Base-by-base conservation (phyloP, 2,888 invertebrate genomes). In the Linnaemya vulpina region DNA sequence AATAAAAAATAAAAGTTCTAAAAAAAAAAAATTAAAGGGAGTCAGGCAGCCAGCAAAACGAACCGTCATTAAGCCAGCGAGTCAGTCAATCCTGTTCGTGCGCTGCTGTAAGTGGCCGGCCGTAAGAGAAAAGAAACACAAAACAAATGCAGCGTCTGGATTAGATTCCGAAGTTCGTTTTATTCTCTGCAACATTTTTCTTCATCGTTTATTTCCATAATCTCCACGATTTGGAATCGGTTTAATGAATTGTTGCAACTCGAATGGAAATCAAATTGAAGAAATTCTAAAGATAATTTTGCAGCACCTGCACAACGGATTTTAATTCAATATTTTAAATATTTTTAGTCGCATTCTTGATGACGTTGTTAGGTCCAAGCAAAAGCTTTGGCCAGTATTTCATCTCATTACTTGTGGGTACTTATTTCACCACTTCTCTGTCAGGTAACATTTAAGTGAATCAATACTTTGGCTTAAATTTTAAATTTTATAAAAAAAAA, bases 141-240 rank as follows among this genome's bases (percentile, higher is more conserved):
- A 49, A 30, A 35, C 51, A 8, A 5, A 51, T 51, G n/a, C 51
- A 43, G 30, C 75, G 78, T 71, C 70, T 81, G 68, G 63, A 60
- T 20, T 73, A 17, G 30, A n/a, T 20, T 20, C 20, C 17, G 10
- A 49, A 17, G 17, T 20, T 7, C 13, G 17, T 35, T 40, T 22
- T 51, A 8, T 30, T n/a, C n/a, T 38, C 38, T n/a, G n/a, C n/a
- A n/a, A n/a, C n/a, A n/a, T n/a, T n/a, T 22, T 25, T 38, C 25
- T 62, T 49, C 30, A 3, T 46, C 20, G 0, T 63, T 55, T 25
- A 15, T 43, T 67, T 76, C 8, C 49, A 49, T 30, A 73, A 43
- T 65, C 55, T 67, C 35, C 43, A 75, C 46, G 40, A 76, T 58
- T 55, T n/a, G 0, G 20, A 51, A 11, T 43, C 40, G 17, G 38